Evolutionary conservation across 2,797 vertebrate genomes (phyloP), one percentile per base, ranked within the genome.

Genomic region (Onychomys leucogaster): DNA sequence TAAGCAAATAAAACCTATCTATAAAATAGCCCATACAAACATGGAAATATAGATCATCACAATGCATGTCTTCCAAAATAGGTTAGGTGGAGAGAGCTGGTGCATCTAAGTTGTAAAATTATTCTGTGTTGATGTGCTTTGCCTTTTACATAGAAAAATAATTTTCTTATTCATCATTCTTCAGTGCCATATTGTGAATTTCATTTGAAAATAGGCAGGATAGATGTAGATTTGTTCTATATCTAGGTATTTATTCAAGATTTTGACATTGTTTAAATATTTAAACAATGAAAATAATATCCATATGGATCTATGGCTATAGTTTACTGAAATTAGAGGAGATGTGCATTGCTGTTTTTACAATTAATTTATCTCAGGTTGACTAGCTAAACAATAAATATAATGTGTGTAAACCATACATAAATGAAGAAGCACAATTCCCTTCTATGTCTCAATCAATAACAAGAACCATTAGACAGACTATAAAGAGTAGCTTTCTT

Each of bases 401-500:
- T 27, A 90, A 78, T 75, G 23, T 77, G 17, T 37, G 55, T 75
- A 91, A 75, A 55, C 21, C 34, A 80, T 73, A 7, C 34, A 80
- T 73, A 7, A 85, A 89, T 76, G 7, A 87, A 83, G 27, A 91
- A 57, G 82, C 9, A 8, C 17, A 34, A 46, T 19, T 37, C 3
- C 0, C 3, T 86, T 46, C 10, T 25, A 23, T 83, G 91, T 95
- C 57, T 65, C 23, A 82, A 67, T 6, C 11, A 85, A 63, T 77
- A 89, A 29, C 16, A 76, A 57, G 12, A 37, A 3, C 23, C 75
- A 57, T 98, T 98, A 98, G 96, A 94, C 94, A 94, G 65, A 97
- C 93, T 94, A 93, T 98, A 84, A 97, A 97, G 69, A 97, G 92
- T 85, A 93, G 94, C 94, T 85, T 57, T n/a, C 97, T 97, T 96